A percentile compares a stretch with the other conserved stretches of the same genome.
These are phyloP conservation scores for Megastigmus dorsalis DNA, from an alignment of 2,888 invertebrate genomes.

Conservation along the genomic window DNA sequence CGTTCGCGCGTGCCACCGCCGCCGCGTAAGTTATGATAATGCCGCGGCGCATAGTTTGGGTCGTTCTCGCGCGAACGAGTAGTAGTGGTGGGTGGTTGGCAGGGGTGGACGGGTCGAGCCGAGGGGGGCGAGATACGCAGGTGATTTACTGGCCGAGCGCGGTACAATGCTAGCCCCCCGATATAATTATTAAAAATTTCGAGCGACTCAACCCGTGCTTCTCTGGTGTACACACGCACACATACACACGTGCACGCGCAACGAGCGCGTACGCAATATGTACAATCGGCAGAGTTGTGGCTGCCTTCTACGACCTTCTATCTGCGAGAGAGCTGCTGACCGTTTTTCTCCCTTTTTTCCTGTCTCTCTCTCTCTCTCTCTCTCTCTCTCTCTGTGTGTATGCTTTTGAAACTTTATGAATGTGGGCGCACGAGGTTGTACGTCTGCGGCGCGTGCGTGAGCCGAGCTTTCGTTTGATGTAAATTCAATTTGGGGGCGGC, in stretches of 20 bases:
- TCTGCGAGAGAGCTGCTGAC: too few relatives aligned
- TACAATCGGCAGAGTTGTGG: too few relatives aligned
- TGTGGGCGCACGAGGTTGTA: not conserved
- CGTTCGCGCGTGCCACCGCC: not conserved
- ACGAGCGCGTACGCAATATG: too few relatives aligned
- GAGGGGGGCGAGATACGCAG: not conserved
- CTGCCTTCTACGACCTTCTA: too few relatives aligned
- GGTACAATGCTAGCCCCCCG: not conserved
- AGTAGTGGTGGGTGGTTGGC: too few relatives aligned
- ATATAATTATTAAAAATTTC: constrained; percentile 45
- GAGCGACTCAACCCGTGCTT: not conserved
- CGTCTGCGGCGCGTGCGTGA: not conserved
- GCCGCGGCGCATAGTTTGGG: constrained; percentile 6
- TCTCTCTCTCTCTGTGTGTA: too few relatives aligned
- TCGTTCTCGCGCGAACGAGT: too few relatives aligned
- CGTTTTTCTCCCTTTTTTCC: too few relatives aligned
- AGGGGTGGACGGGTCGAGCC: too few relatives aligned
- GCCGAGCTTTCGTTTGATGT: constrained; percentile 17
- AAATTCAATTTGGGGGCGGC: constrained; percentile 32
- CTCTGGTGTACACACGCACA: too few relatives aligned
- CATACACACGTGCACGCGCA: too few relatives aligned
- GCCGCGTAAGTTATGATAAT: constrained; percentile 28
- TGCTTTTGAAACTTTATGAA: too few relatives aligned
- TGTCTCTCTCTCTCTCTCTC: not conserved
- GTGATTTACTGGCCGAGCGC: constrained; percentile 16